Evolutionary conservation across 2,113 vertebrate species (phyloP).

Genomic region (Suricata suricatta): DNA sequence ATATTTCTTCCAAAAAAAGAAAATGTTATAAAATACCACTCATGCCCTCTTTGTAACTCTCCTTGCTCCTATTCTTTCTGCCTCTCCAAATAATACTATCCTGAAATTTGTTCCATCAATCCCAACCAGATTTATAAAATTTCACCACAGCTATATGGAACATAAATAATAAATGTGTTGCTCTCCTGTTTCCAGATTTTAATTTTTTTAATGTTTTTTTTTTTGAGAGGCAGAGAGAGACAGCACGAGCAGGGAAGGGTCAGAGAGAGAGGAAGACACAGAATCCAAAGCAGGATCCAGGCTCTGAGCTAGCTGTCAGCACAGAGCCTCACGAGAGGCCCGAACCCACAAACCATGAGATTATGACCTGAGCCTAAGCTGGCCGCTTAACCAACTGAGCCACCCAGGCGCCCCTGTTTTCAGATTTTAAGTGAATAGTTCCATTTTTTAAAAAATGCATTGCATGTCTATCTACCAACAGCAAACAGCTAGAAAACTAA

Average conservation of each 20-base stretch:
- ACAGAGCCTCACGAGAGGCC: no score
- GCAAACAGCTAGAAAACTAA: constrained; percentile 44
- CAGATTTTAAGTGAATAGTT: constrained; percentile 39
- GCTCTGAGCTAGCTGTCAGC: no score
- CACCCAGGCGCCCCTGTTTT: not conserved
- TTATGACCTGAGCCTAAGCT: no score
- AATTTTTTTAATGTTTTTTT: not conserved
- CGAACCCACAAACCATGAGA: no score
- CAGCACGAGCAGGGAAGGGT: no score
- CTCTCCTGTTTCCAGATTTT: constrained; percentile 33
- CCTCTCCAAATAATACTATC: not conserved
- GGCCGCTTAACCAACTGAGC: no score
- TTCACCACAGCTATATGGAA: not conserved
- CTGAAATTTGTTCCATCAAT: constrained; percentile 24
- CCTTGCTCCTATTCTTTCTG: not conserved
- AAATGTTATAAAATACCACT: constrained; percentile 20
- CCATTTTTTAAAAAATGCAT: not conserved
- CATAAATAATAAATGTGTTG: constrained; percentile 42
- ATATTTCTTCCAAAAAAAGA: constrained; percentile 54
- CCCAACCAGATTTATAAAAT: constrained; percentile 10
- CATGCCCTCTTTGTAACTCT: not conserved
- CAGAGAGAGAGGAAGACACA: no score
- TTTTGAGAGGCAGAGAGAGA: no score
- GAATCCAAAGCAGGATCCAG: no score
- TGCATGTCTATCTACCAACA: constrained; percentile 27